phyloP scores from a whole-genome alignment of 2,113 vertebrate species.

The Dicaeum eximium region DNA sequence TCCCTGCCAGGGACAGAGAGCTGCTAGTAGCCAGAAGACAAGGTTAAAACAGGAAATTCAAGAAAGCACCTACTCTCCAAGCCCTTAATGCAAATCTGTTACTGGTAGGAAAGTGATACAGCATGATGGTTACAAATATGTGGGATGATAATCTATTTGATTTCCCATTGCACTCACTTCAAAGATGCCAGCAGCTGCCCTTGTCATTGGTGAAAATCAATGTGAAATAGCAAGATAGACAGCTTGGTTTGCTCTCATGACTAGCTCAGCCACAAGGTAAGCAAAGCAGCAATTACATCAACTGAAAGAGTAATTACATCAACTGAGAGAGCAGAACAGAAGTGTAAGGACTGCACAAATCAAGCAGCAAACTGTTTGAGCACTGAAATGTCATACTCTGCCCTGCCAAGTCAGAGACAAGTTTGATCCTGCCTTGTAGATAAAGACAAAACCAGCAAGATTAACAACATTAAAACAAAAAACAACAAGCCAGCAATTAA shows the following conservation, averaged over 20 bases:
- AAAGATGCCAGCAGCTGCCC: neutral
- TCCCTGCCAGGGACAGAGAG: neutral
- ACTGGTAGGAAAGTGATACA: neutral
- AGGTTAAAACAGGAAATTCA: neutral
- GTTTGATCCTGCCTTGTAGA: conserved; percentile 24
- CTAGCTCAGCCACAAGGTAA: neutral
- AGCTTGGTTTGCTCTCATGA: neutral
- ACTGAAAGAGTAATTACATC: neutral
- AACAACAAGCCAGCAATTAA: neutral
- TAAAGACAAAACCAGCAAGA: conserved; percentile 16
- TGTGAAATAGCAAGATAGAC: neutral
- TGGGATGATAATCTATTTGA: neutral
- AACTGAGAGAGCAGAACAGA: conserved; percentile 5
- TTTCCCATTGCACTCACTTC: neutral
- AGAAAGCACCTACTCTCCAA: neutral
- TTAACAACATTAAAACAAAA: neutral
- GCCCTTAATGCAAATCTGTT: neutral
- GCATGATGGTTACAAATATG: neutral
- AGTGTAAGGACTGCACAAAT: neutral
- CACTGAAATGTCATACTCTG: neutral
- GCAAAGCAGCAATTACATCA: conserved; percentile 26
- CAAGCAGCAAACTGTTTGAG: neutral
- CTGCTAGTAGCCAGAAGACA: neutral
- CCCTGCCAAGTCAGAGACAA: neutral
- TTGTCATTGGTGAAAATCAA: neutral